phyloP scores from a whole-genome alignment of 2,888 invertebrate genomes.

The Aplocera efformata region DNA sequence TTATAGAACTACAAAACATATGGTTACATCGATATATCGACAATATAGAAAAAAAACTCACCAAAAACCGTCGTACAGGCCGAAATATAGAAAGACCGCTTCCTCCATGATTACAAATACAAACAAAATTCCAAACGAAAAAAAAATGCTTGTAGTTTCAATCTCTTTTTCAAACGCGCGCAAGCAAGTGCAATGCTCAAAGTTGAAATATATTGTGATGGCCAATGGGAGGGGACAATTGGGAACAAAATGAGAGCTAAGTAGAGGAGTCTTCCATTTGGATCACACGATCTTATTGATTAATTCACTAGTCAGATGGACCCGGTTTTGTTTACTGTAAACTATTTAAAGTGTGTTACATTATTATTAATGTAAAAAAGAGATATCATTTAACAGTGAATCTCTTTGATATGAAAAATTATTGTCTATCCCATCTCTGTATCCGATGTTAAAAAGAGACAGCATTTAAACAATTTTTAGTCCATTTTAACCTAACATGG shows the following conservation, averaged over 20 bases:
- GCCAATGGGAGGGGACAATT: constrained; percentile 61
- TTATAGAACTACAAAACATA: too few species aligned
- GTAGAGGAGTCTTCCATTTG: constrained; percentile 21
- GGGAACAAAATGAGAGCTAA: constrained; percentile 48
- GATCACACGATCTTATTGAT: constrained; percentile 20
- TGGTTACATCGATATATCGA: too few species aligned
- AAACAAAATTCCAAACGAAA: constrained; percentile 6
- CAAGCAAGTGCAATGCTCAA: constrained; percentile 43
- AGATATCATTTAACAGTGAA: too few species aligned
- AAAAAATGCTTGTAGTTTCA: background rate
- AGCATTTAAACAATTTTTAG: too few species aligned
- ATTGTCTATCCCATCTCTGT: too few species aligned
- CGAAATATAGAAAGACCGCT: constrained; percentile 41
- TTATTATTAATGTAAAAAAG: too few species aligned
- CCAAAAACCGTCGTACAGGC: constrained; percentile 54
- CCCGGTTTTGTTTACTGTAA: constrained; percentile 18
- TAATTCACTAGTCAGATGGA: constrained; percentile 14
- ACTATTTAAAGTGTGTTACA: too few species aligned
- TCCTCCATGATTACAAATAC: constrained; percentile 20
- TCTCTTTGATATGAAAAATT: too few species aligned
- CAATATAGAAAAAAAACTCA: constrained; percentile 44
- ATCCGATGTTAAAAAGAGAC: too few species aligned
- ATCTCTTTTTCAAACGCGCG: constrained; percentile 20
- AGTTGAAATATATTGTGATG: constrained; percentile 29
- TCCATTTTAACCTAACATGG: too few species aligned